Percentiles rank a stretch among this genome's conserved stretches.
Evolutionary conservation across 2,888 invertebrate species (phyloP).

Genomic region (Mesopsocus fuscifrons): DNA sequence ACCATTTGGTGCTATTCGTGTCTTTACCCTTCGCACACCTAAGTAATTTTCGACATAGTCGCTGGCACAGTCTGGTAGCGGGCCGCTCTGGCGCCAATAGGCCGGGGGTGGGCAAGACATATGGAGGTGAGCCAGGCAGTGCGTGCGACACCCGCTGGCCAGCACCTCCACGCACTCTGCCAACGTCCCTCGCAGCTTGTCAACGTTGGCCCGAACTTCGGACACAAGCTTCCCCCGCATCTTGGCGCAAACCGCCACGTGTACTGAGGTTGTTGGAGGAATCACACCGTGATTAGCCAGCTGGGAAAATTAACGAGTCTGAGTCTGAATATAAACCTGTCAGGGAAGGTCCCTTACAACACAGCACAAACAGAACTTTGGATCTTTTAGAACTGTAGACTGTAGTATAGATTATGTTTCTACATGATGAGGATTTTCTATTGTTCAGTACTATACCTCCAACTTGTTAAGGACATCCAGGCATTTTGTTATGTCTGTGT

Average conservation of each 20-base stretch:
- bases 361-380: too few species aligned
- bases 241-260: slow-evolving; percentile 60
- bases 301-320: slow-evolving; percentile 28
- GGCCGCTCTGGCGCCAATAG: slow-evolving; percentile 38
- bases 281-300: slow-evolving; percentile 26
- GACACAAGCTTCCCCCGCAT: slow-evolving; percentile 64
- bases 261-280: slow-evolving; percentile 35
- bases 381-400: too few species aligned
- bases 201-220: slow-evolving; percentile 55
- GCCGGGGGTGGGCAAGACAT: slow-evolving; percentile 56
- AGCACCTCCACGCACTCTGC: slow-evolving; percentile 50
- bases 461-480: slow-evolving; percentile 23
- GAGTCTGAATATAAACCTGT: too few species aligned
- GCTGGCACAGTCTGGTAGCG: slow-evolving; percentile 29
- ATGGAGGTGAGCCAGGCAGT: slow-evolving; percentile 59
- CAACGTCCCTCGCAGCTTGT: slow-evolving; percentile 52
- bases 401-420: too few species aligned
- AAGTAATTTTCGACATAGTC: slow-evolving; percentile 54
- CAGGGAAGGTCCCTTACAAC: too few species aligned
- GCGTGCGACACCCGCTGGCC: slow-evolving; percentile 53
- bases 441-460: slow-evolving; percentile 29
- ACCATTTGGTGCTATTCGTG: too few species aligned
- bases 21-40: too few species aligned
- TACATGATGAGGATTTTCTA: too few species aligned
- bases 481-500: slow-evolving; percentile 24